Conservation (phyloP, 1,140 invertebrate species). For the Elysia chlorotica region DNA sequence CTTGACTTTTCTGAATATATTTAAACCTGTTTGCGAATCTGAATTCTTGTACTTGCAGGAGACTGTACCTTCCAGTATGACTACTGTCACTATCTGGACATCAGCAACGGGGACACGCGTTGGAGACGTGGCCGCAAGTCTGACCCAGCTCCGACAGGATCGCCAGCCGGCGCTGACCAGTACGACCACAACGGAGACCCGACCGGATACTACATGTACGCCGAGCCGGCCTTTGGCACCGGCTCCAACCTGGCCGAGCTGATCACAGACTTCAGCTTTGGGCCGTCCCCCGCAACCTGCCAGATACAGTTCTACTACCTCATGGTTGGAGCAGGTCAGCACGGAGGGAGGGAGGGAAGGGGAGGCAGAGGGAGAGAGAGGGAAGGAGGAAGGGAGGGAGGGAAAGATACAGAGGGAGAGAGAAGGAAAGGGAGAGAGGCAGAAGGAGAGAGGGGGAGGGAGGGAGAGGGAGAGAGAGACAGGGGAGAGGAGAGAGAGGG, state of each 20-base stretch:
- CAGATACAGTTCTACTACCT: constrained; percentile 20
- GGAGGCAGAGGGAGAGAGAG: too few species aligned
- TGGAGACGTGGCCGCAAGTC: constrained; percentile 43
- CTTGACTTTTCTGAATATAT: too few species aligned
- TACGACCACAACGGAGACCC: constrained; percentile 69
- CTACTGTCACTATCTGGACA: constrained; percentile 41
- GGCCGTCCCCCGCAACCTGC: constrained; percentile 10
- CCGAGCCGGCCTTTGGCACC: neutral
- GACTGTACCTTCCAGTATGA: constrained; percentile 49
- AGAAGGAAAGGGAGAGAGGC: too few species aligned
- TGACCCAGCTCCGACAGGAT: constrained; percentile 71
- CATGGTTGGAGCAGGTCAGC: constrained; percentile 14
- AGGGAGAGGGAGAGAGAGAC: too few species aligned
- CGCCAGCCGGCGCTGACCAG: too few species aligned
- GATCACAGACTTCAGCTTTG: constrained; percentile 12
- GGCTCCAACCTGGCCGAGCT: constrained; percentile 4
- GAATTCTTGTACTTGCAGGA: too few species aligned
- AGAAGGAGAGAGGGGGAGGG: too few species aligned
- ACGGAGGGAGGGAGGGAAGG: too few species aligned
- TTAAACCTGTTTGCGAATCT: too few species aligned
- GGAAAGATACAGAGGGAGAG: too few species aligned
- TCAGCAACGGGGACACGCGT: constrained; percentile 40
- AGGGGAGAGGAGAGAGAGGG: too few species aligned
- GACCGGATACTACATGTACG: constrained; percentile 15
- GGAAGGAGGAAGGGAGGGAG: too few species aligned